Base-by-base conservation (phyloP, 2,888 invertebrate species). In the Aspidiotus destructor region DNA sequence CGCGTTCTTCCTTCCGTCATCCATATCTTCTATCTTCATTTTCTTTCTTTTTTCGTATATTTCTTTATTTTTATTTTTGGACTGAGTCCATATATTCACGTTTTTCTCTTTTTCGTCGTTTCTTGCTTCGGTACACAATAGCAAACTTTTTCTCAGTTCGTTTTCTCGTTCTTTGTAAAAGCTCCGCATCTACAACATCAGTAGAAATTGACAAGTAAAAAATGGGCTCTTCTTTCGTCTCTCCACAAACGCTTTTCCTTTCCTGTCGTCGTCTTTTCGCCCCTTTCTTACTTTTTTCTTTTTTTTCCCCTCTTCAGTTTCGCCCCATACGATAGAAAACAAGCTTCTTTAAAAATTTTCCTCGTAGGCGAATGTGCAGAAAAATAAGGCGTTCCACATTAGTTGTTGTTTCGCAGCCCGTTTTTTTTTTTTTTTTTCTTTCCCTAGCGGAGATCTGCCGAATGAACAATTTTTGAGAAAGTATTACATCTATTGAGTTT, bases 191-290 rank as follows among this genome's bases (percentile, higher is more conserved):
- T 28, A 28, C 28, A 28, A 5, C 28, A 28, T 28, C 28, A 28
- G 28, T 28, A 60, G 60, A 67, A 67, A 67, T 67, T 67, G 67
- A 67, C 67, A 67, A 67, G 67, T 67, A 67, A 67, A 67, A 67
- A 67, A 67, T 67, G 67, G 67, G 67, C 57, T 67, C 44, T 60
- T 44, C 60, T 60, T 67, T 58, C 44, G 28, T 42, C 48, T 67
- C 67, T 16, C 17, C 28, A 40, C 55, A 44, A 41, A 54, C n/a
- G 41, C 53, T 52, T 13, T n/a, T 42, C 9, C 41, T 13, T 42
- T 15, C 58, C 11, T 48, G 48, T 28, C 28, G 28, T 28, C 28
- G 28, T 28, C 28, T 1, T 28, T 28, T 28, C 28, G 28, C 28
- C 28, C 28, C 28, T 28, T 5, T 28, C 5, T 28, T 5, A 3